A percentile compares a stretch with the other conserved stretches of the same genome.
Conservation (phyloP, 2,797 vertebrate species). For the Mastacembelus armatus region DNA sequence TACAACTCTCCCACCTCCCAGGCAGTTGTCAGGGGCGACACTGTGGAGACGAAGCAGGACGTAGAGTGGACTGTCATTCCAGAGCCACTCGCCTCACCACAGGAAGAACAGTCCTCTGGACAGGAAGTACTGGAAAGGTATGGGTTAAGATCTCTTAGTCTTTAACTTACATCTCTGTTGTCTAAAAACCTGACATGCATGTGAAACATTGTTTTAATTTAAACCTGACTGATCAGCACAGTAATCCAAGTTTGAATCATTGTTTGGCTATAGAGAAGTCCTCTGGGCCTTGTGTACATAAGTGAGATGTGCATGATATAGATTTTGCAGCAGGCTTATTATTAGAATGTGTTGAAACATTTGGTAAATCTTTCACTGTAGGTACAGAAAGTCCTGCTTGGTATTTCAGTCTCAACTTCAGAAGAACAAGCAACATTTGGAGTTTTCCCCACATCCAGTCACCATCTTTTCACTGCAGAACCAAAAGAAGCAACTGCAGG, state of each 20-base stretch:
- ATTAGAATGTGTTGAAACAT: background rate
- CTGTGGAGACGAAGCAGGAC: conserved; percentile 68
- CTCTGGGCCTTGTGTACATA: no score
- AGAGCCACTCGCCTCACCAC: conserved; percentile 5
- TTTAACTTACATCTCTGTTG: background rate
- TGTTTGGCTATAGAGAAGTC: background rate
- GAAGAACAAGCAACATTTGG: conserved; percentile 70
- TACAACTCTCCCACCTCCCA: conserved; percentile 48
- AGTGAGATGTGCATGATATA: background rate
- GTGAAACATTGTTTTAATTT: background rate
- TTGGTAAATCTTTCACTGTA: conserved; percentile 50
- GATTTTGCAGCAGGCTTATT: background rate
- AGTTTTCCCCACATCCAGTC: conserved; percentile 47
- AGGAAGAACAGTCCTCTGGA: conserved; percentile 27
- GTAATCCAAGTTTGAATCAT: background rate
- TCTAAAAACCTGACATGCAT: background rate
- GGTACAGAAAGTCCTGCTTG: conserved; percentile 75
- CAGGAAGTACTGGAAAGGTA: conserved; percentile 68
- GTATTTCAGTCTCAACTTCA: conserved; percentile 80
- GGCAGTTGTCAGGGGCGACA: conserved; percentile 63
- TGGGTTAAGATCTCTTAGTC: background rate
- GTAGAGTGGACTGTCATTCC: conserved; percentile 67
- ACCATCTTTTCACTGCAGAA: conserved; percentile 6
- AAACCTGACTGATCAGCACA: background rate
- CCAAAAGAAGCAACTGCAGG: conserved; percentile 41